These are phyloP conservation scores for Anniella stebbinsi DNA, from an alignment of 2,797 vertebrate species.

Conservation along the genomic window DNA sequence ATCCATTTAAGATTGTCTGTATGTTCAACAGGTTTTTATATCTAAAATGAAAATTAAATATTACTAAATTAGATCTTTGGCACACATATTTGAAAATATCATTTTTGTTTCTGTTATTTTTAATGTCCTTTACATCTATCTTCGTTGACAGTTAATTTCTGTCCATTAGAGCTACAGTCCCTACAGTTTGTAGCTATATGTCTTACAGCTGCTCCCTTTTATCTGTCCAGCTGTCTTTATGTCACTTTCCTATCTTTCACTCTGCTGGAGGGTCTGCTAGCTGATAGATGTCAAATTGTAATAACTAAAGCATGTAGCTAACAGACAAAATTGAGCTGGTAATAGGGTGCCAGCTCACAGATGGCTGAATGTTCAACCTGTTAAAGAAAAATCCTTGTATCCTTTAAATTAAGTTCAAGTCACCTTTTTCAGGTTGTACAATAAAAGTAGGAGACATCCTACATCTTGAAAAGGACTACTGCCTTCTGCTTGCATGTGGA, in stretches of 20 bases:
- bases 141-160: conserved; percentile 54
- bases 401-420: conserved; percentile 50
- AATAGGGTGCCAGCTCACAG: conserved; percentile 40
- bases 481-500: not conserved
- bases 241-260: conserved; percentile 66
- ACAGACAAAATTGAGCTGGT: conserved; percentile 48
- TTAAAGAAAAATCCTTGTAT: conserved; percentile 22
- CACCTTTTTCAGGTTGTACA: not conserved
- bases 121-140: conserved; percentile 44
- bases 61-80: conserved; percentile 38
- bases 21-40: conserved; percentile 1
- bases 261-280: conserved; percentile 54
- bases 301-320: conserved; percentile 58
- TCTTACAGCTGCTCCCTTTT: conserved; percentile 56
- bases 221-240: conserved; percentile 71
- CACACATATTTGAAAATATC: conserved; percentile 20
- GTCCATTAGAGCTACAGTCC: conserved; percentile 48
- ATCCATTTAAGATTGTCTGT: not conserved
- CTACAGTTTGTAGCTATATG: conserved; percentile 43
- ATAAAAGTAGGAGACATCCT: not conserved
- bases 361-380: conserved; percentile 21
- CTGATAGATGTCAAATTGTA: conserved; percentile 65
- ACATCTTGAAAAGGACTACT: not conserved
- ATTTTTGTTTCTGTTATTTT: conserved; percentile 29
- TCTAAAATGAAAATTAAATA: conserved; percentile 1